These are phyloP conservation scores for Teleopsis dalmanni DNA, from an alignment of 1,140 invertebrate species.

Conservation along the genomic window DNA sequence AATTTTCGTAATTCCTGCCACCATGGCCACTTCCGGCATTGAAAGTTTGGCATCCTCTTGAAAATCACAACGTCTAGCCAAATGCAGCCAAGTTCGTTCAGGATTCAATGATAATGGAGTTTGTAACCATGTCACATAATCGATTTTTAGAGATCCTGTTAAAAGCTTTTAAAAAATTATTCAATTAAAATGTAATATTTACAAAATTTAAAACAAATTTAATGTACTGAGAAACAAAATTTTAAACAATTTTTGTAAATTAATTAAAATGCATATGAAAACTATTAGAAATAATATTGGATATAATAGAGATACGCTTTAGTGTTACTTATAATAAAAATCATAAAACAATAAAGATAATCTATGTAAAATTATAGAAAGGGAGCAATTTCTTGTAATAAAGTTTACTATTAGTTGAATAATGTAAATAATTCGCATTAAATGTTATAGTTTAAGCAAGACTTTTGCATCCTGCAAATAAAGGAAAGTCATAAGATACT, in stretches of 20 bases:
- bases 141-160: conserved; percentile 47
- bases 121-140: conserved; percentile 49
- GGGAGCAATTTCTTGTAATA: too few species aligned
- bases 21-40: conserved; percentile 42
- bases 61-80: conserved; percentile 49
- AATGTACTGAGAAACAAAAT: not conserved
- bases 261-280: too few species aligned
- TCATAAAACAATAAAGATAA: too few species aligned
- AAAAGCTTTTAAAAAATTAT: conserved; percentile 44
- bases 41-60: conserved; percentile 41
- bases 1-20: conserved; percentile 39
- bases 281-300: too few species aligned
- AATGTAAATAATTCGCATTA: too few species aligned
- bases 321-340: too few species aligned
- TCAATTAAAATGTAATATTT: conserved; percentile 3
- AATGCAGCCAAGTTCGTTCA: conserved; percentile 49
- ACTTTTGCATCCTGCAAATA: too few species aligned
- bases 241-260: not conserved
- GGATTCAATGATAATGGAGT: conserved; percentile 50
- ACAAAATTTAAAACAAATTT: not conserved
- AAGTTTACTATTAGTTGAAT: too few species aligned
- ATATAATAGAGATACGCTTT: too few species aligned
- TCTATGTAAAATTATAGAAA: too few species aligned
- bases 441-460: too few species aligned
- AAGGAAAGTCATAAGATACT: too few species aligned